A percentile compares a stretch with the other conserved stretches of the same genome.
Evolutionary conservation across 2,888 invertebrate species (phyloP).

Genomic region (Heliconius hortense): DNA sequence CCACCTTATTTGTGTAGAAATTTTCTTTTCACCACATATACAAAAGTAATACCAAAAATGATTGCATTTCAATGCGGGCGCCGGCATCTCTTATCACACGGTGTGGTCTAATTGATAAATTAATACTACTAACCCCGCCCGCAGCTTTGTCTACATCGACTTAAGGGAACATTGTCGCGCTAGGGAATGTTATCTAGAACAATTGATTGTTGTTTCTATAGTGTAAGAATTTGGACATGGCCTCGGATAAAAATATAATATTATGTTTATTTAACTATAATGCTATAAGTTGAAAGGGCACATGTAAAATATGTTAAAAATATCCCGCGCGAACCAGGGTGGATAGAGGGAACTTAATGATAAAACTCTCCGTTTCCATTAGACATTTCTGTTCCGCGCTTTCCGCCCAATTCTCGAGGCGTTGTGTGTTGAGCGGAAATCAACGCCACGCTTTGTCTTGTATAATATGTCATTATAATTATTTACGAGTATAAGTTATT

Average conservation of each 20-base stretch:
- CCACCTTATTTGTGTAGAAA: neutral
- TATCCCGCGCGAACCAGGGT: neutral
- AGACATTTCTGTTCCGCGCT: too few species aligned
- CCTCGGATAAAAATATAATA: neutral
- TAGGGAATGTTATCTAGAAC: neutral
- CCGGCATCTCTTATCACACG: conserved; percentile 30
- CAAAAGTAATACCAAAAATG: conserved; percentile 26
- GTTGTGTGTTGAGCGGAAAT: too few species aligned
- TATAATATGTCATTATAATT: too few species aligned
- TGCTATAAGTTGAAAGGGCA: too few species aligned
- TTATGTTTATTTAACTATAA: too few species aligned
- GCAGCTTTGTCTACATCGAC: conserved; percentile 15
- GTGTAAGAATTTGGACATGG: neutral
- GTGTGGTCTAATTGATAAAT: conserved; percentile 27
- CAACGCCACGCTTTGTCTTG: too few species aligned
- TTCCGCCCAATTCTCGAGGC: too few species aligned
- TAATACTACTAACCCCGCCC: conserved; percentile 19
- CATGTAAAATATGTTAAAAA: neutral
- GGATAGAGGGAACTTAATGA: too few species aligned
- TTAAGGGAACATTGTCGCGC: neutral
- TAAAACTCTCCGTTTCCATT: too few species aligned
- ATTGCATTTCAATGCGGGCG: conserved; percentile 23
- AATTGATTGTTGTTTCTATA: neutral
- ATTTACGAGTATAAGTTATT: too few species aligned
- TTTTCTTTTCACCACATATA: neutral